Base-by-base conservation (phyloP, 1,140 invertebrate species). In the Piezodorus guildinii region DNA sequence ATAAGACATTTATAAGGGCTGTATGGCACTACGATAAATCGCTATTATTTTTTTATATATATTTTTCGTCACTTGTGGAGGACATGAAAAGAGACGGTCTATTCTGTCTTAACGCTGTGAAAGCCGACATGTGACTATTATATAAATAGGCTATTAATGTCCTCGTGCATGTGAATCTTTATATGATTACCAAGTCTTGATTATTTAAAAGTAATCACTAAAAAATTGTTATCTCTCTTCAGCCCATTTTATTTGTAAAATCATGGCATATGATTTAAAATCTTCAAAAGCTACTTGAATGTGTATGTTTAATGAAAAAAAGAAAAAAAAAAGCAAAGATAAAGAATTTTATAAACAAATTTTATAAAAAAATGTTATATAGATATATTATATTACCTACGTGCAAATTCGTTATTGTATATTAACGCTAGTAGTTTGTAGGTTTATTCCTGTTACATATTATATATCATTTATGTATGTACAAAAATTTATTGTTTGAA, bases 381-480 rank as follows among this genome's bases (percentile, higher is more conserved):
- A 25, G 23, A 25, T 49, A 19, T 49, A 19, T 19, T 49, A 49
- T 49, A 49, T 49, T 49, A 49, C 46, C n/a, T 49, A 49, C 46
- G 46, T 49, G 46, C 17, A 56, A 56, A 56, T 56, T 56, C 19
- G 17, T 56, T 23, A 23, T 56, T 56, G 52, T 56, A 56, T 56
- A 56, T 56, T 56, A 56, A 23, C 23, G 52, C 52, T 23, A 56
- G 19, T 56, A 56, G 52, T 56, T 25, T 56, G 34, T 23, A 56
- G 52, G 19, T 56, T 23, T 56, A 56, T 56, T 56, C 23, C 52
- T 56, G 52, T 56, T 56, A 56, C 17, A 56, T 21, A 16, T 56
- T 56, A 56, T 56, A 56, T 56, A 56, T 56, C 52, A 21, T 56
- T 56, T 56, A 56, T 56, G 27, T 49, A 19, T 49, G 46, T 49